These are phyloP conservation scores for Oscheius sp. DNA, from an alignment of 2,888 invertebrate genomes.

Conservation along the genomic window DNA sequence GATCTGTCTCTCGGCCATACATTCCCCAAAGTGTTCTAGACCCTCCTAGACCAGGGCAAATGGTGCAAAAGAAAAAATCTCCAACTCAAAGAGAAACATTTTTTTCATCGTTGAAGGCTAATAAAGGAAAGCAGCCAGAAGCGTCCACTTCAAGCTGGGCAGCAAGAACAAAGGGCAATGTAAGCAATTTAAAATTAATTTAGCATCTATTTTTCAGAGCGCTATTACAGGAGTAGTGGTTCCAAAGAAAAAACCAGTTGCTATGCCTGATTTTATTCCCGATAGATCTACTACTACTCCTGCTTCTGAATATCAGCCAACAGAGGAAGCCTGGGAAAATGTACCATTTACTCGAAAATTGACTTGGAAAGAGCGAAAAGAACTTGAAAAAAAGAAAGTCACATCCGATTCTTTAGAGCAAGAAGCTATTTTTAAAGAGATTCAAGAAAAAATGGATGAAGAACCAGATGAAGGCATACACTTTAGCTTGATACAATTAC, in stretches of 20 bases:
- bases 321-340: conserved; percentile 28
- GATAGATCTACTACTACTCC: conserved; percentile 16
- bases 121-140: no score
- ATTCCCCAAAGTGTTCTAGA: not conserved
- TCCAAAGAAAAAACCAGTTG: conserved; percentile 25
- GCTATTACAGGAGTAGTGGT: conserved; percentile 26
- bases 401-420: not conserved
- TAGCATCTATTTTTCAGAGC: not conserved
- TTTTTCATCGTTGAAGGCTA: not conserved
- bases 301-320: not conserved
- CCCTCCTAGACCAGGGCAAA: not conserved
- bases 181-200: not conserved
- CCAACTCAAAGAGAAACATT: no score
- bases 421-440: not conserved
- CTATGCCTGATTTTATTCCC: conserved; percentile 27
- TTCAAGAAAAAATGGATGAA: conserved; percentile 11
- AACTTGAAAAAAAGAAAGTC: not conserved
- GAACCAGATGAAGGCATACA: conserved; percentile 6
- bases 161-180: conserved; percentile 2
- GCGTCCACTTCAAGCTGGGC: conserved; percentile 24
- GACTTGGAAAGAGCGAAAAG: not conserved
- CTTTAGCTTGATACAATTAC: not conserved
- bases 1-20: conserved; percentile 15
- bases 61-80: not conserved
- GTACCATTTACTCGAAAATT: conserved; percentile 19